phyloP scores from a whole-genome alignment of 2,888 invertebrate genomes.

The Mythimna impura region DNA sequence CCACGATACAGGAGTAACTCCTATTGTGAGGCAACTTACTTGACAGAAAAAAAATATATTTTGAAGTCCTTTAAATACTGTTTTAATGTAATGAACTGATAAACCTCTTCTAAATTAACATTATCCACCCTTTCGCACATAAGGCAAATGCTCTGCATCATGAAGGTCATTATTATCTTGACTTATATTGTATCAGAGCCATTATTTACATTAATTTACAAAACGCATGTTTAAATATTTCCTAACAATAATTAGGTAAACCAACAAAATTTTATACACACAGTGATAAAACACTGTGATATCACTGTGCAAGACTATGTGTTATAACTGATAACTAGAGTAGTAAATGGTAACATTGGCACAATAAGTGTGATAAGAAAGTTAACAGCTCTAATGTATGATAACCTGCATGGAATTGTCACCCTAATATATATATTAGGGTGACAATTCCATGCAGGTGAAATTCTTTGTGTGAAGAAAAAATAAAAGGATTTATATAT shows the following conservation, averaged over 20 bases:
- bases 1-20: too few species aligned
- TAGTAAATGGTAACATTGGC: conserved; percentile 71
- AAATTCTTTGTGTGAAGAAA: too few species aligned
- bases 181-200: not conserved
- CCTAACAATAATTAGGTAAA: conserved; percentile 26
- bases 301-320: conserved; percentile 32
- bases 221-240: conserved; percentile 13
- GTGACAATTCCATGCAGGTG: too few species aligned
- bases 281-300: conserved; percentile 25
- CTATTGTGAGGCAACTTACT: not conserved
- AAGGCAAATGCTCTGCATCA: not conserved
- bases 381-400: conserved; percentile 57
- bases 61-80: not conserved
- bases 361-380: conserved; percentile 70
- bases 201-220: conserved; percentile 8
- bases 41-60: too few species aligned
- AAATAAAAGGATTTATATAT: too few species aligned
- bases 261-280: conserved; percentile 11
- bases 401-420: conserved; percentile 11
- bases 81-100: not conserved
- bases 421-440: conserved; percentile 1
- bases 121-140: not conserved
- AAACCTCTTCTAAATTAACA: not conserved
- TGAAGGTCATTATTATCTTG: conserved; percentile 19
- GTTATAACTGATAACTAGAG: conserved; percentile 42